These are phyloP conservation scores for Eurois occulta DNA, from an alignment of 2,888 invertebrate genomes.

Conservation along the genomic window DNA sequence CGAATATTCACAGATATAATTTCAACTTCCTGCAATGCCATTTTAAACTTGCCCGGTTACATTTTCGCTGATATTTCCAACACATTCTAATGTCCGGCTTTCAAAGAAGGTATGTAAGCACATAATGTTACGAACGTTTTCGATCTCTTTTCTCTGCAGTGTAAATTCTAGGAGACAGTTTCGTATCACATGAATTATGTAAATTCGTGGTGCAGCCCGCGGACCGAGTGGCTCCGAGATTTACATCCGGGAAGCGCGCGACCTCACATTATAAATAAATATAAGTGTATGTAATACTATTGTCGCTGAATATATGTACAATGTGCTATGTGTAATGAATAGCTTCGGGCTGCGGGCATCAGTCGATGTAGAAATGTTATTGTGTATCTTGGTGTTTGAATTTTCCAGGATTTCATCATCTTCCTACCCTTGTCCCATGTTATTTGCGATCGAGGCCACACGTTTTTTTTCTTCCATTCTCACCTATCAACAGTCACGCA, in stretches of 20 bases:
- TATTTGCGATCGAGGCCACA: background rate
- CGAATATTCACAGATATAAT: slow-evolving; percentile 81
- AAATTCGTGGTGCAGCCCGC: slow-evolving; percentile 78
- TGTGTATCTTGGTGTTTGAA: background rate
- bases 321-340: slow-evolving; percentile 47
- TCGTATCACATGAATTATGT: slow-evolving; percentile 87
- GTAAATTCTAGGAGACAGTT: slow-evolving; percentile 84
- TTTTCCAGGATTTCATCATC: background rate
- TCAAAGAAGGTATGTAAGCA: slow-evolving; percentile 58
- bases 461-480: background rate
- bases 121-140: slow-evolving; percentile 65
- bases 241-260: slow-evolving; percentile 76
- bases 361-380: slow-evolving; percentile 28
- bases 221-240: slow-evolving; percentile 79
- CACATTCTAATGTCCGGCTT: slow-evolving; percentile 32
- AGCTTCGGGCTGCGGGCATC: slow-evolving; percentile 4
- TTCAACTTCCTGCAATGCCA: slow-evolving; percentile 64
- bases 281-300: slow-evolving; percentile 66
- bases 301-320: slow-evolving; percentile 65
- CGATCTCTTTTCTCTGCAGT: slow-evolving; percentile 77
- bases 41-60: slow-evolving; percentile 59
- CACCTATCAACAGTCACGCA: background rate
- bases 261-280: slow-evolving; percentile 75
- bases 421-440: background rate
- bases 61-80: slow-evolving; percentile 39